A percentile compares a stretch with the other conserved stretches of the same genome.
These are phyloP conservation scores for Candidula unifasciata DNA, from an alignment of 2,888 invertebrate genomes.

Conservation along the genomic window DNA sequence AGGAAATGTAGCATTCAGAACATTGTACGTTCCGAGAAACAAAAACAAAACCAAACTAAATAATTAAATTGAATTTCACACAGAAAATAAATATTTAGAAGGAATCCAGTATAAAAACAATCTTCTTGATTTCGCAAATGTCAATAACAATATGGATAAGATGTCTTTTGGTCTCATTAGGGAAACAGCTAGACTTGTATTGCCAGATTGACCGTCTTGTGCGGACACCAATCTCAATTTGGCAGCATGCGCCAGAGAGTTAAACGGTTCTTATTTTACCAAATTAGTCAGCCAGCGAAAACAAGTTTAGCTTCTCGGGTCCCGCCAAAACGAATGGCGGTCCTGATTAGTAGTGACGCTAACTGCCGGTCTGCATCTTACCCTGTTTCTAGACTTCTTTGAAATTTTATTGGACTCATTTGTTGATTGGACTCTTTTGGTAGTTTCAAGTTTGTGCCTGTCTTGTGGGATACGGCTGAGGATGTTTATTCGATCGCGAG, in stretches of 20 bases:
- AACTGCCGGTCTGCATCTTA: constrained; percentile 37
- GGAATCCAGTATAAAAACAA: not conserved
- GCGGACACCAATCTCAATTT: constrained; percentile 49
- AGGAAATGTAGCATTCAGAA: too few relatives aligned
- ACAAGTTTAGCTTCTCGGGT: constrained; percentile 28
- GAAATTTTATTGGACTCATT: constrained; percentile 28
- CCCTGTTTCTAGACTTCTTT: constrained; percentile 21
- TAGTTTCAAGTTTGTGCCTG: not conserved
- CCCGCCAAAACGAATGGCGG: constrained; percentile 31
- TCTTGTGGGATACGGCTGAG: not conserved
- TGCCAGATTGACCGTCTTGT: constrained; percentile 37
- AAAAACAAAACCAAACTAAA: too few relatives aligned
- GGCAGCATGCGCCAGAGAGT: constrained; percentile 41
- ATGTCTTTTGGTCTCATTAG: constrained; percentile 1
- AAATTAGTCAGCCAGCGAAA: constrained; percentile 33
- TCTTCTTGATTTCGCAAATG: not conserved
- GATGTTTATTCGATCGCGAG: too few relatives aligned
- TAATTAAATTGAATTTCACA: not conserved
- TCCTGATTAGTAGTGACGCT: constrained; percentile 38
- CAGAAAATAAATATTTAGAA: not conserved
- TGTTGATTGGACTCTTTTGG: constrained; percentile 15
- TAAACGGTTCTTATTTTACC: constrained; percentile 34
- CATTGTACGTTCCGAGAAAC: too few relatives aligned
- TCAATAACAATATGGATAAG: constrained; percentile 32
- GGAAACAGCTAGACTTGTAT: constrained; percentile 19